Evolutionary conservation across 2,888 invertebrate genomes (phyloP).

Genomic region (Eudasyphora cyanicolor): DNA sequence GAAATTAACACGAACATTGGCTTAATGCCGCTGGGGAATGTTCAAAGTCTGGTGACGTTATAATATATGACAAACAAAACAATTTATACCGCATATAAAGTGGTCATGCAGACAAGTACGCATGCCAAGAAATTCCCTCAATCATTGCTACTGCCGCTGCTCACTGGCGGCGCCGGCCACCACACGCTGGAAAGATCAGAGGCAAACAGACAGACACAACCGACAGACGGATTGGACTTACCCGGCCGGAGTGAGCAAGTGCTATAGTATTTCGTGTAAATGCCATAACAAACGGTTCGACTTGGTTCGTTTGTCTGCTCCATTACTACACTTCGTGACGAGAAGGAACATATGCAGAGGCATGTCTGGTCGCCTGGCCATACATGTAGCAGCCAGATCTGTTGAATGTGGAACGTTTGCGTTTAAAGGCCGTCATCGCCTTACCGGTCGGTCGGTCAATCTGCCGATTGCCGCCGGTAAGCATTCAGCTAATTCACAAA

Average conservation of each 20-base stretch:
- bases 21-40: slow-evolving; percentile 61
- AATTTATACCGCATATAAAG: slow-evolving; percentile 7
- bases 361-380: not conserved
- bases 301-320: not conserved
- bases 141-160: slow-evolving; percentile 13
- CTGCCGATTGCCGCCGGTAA: not conserved
- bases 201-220: not conserved
- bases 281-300: slow-evolving; percentile 25
- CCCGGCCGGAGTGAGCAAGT: not conserved
- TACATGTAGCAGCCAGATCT: slow-evolving; percentile 14
- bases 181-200: slow-evolving; percentile 30
- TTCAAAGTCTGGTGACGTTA: slow-evolving; percentile 53
- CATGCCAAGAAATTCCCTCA: slow-evolving; percentile 54
- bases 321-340: slow-evolving; percentile 20
- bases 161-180: not conserved
- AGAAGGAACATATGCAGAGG: not conserved
- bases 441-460: not conserved
- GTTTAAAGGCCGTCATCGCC: slow-evolving; percentile 27
- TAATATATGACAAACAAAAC: slow-evolving; percentile 34
- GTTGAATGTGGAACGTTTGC: not conserved
- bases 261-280: slow-evolving; percentile 41
- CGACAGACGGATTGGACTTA: not conserved
- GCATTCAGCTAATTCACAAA: not conserved
- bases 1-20: slow-evolving; percentile 56
- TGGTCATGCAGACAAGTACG: slow-evolving; percentile 37